Conservation (phyloP, 1,140 invertebrate species). For the Helicorthomorpha holstii region DNA sequence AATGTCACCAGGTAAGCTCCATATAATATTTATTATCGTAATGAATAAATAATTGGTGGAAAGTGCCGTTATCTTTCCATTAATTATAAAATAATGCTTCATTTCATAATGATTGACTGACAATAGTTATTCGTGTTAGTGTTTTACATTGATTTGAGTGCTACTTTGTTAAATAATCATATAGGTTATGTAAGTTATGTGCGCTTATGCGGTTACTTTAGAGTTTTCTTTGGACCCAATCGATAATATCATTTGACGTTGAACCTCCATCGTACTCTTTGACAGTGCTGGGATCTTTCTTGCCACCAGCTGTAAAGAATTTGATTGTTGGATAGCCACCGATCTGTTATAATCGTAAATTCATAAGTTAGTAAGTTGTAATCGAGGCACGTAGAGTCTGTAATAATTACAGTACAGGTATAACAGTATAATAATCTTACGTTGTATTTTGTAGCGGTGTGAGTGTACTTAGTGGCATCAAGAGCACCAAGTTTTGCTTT, state of each 20-base stretch:
- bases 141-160: too few species aligned
- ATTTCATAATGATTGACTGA: too few species aligned
- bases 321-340: slow-evolving; percentile 97
- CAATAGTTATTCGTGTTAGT: too few species aligned
- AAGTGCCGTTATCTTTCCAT: too few species aligned
- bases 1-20: too few species aligned
- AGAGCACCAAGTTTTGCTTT: slow-evolving; percentile 84
- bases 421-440: slow-evolving; percentile 15
- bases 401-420: neutral
- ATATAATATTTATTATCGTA: too few species aligned
- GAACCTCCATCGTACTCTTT: slow-evolving; percentile 75
- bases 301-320: slow-evolving; percentile 60
- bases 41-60: too few species aligned
- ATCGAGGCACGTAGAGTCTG: neutral
- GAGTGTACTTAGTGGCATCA: slow-evolving; percentile 82
- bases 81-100: too few species aligned
- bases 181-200: too few species aligned
- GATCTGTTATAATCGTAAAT: slow-evolving; percentile 29
- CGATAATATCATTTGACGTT: slow-evolving; percentile 74
- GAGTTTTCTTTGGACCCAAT: slow-evolving; percentile 74
- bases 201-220: too few species aligned
- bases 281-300: slow-evolving; percentile 46
- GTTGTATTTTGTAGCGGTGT: slow-evolving; percentile 42
- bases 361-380: slow-evolving; percentile 23
- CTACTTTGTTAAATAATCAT: too few species aligned